These are phyloP conservation scores for Epinephelus moara DNA, from an alignment of 2,113 vertebrate species.

Conservation along the genomic window DNA sequence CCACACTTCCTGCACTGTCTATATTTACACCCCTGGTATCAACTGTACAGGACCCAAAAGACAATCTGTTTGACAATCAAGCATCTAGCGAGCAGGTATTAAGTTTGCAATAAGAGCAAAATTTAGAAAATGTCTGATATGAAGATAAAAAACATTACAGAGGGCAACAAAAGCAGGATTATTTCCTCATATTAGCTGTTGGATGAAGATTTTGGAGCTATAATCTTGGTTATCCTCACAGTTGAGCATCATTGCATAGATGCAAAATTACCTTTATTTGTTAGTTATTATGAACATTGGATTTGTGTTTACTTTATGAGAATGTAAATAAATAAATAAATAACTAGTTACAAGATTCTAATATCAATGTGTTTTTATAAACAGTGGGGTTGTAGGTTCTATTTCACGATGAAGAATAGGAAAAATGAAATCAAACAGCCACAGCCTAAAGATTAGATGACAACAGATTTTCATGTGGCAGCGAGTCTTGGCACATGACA, in stretches of 20 bases:
- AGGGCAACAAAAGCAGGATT: neutral
- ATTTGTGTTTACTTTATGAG: neutral
- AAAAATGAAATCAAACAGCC: neutral
- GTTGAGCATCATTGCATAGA: neutral
- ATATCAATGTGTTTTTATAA: neutral
- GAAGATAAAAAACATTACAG: neutral
- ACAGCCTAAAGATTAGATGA: neutral
- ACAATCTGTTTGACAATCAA: neutral
- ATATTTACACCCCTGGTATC: too few relatives aligned
- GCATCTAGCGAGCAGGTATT: neutral
- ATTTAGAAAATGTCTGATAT: conserved; percentile 1
- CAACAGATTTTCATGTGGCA: neutral
- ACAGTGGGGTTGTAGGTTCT: neutral
- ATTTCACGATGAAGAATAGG: neutral
- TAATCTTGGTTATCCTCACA: neutral
- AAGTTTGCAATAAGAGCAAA: neutral
- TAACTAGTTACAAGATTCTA: neutral
- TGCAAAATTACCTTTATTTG: neutral
- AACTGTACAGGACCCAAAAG: neutral
- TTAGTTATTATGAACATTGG: neutral
- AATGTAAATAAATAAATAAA: neutral
- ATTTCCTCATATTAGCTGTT: neutral
- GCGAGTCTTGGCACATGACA: neutral
- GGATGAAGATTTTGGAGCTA: neutral
- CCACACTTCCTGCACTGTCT: too few relatives aligned